A percentile compares a stretch with the other conserved stretches of the same genome.
phyloP scores from a whole-genome alignment of 2,888 invertebrate genomes.

The Pachliopta kotzebuea region DNA sequence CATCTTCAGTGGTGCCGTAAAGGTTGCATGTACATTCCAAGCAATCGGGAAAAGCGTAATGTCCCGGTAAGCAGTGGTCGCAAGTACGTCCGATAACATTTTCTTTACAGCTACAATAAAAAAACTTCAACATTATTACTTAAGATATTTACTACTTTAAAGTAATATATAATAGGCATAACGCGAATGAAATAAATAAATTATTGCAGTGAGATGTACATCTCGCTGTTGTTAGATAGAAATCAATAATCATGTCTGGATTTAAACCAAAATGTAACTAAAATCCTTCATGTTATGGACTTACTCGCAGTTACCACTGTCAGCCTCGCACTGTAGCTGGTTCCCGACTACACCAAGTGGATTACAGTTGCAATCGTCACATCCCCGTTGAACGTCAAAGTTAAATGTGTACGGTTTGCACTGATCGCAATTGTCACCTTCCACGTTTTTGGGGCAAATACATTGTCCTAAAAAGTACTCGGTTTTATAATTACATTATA shows the following conservation, averaged over 20 bases:
- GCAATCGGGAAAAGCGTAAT: slow-evolving; percentile 94
- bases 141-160: background rate
- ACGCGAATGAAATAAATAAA: background rate
- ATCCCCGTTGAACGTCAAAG: slow-evolving; percentile 96
- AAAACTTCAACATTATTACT: background rate
- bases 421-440: slow-evolving; percentile 92
- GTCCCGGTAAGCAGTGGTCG: slow-evolving; percentile 91
- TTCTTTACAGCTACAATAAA: slow-evolving; percentile 84
- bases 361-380: slow-evolving; percentile 96
- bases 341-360: slow-evolving; percentile 88
- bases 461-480: slow-evolving; percentile 83
- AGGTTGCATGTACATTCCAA: slow-evolving; percentile 89
- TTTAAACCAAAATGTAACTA: background rate
- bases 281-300: slow-evolving; percentile 35
- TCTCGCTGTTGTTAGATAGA: background rate
- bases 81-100: slow-evolving; percentile 95
- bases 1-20: slow-evolving; percentile 91
- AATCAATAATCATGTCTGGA: background rate
- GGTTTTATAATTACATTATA: background rate
- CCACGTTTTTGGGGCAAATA: slow-evolving; percentile 94
- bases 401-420: slow-evolving; percentile 95
- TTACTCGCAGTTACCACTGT: slow-evolving; percentile 92
- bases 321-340: slow-evolving; percentile 92
- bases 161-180: background rate
- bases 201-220: background rate